phyloP scores from a whole-genome alignment of 2,113 vertebrate species.

The Colius striatus region DNA sequence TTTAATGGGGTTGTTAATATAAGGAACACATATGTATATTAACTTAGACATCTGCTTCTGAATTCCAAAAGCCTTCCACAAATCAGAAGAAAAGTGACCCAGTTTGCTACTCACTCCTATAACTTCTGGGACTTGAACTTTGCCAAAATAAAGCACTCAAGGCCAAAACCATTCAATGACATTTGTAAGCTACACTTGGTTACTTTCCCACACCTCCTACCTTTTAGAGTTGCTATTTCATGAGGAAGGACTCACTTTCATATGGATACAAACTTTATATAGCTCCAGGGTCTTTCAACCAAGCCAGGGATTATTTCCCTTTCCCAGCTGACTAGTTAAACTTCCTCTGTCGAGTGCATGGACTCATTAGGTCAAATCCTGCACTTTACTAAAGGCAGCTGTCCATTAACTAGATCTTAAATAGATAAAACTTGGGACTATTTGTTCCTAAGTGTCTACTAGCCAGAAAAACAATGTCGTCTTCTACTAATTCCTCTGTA shows the following conservation, averaged over 20 bases:
- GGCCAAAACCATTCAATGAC: neutral
- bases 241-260: neutral
- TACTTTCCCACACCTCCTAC: fast-evolving
- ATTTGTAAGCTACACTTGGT: neutral
- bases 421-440: neutral
- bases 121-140: neutral
- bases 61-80: neutral
- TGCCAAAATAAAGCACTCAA: neutral
- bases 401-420: neutral
- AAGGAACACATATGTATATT: constrained; percentile 57
- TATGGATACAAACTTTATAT: neutral
- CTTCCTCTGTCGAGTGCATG: neutral
- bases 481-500: neutral
- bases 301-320: neutral
- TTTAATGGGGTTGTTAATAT: constrained; percentile 75
- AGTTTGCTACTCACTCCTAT: neutral
- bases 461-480: neutral
- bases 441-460: neutral
- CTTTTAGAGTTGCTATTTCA: neutral
- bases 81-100: neutral
- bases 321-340: neutral
- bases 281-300: neutral
- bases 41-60: constrained; percentile 62
- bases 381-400: neutral
- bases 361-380: neutral